Conservation (phyloP, 1,140 invertebrate species). For the Pygmarrhopalites habei region DNA sequence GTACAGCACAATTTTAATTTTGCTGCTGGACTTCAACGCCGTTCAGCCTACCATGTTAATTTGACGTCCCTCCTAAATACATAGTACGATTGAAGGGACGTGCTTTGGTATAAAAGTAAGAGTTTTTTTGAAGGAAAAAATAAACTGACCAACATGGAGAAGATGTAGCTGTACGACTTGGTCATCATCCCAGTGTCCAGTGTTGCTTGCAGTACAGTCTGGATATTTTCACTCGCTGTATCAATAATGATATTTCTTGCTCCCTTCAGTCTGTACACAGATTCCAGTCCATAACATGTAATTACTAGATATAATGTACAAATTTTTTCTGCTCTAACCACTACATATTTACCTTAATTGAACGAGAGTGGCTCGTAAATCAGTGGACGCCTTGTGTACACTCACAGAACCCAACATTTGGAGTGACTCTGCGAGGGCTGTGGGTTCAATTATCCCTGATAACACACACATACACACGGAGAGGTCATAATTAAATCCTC, state of each 20-base stretch:
- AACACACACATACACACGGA: not conserved
- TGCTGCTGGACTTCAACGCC: too few species aligned
- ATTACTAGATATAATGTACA: too few species aligned
- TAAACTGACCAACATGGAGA: conserved; percentile 39
- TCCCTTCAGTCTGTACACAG: conserved; percentile 36
- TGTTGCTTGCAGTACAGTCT: conserved; percentile 33
- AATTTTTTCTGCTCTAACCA: too few species aligned
- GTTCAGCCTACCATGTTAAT: too few species aligned
- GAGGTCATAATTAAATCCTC: too few species aligned
- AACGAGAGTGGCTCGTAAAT: conserved; percentile 36
- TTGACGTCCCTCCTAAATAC: too few species aligned
- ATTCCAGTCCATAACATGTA: too few species aligned
- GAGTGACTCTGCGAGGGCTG: conserved; percentile 31
- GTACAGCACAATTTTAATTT: too few species aligned
- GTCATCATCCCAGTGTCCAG: conserved; percentile 39
- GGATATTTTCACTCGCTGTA: conserved; percentile 30
- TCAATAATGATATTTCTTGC: conserved; percentile 39
- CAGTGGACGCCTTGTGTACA: conserved; percentile 26
- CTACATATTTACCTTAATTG: too few species aligned
- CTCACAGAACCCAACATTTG: conserved; percentile 35
- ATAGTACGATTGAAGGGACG: too few species aligned
- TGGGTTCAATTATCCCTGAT: conserved; percentile 37
- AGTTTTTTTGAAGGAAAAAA: too few species aligned
- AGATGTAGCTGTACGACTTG: conserved; percentile 38
- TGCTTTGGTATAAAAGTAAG: too few species aligned